phyloP scores from a whole-genome alignment of 2,888 invertebrate species.

The Ceratothoa steindachneri region DNA sequence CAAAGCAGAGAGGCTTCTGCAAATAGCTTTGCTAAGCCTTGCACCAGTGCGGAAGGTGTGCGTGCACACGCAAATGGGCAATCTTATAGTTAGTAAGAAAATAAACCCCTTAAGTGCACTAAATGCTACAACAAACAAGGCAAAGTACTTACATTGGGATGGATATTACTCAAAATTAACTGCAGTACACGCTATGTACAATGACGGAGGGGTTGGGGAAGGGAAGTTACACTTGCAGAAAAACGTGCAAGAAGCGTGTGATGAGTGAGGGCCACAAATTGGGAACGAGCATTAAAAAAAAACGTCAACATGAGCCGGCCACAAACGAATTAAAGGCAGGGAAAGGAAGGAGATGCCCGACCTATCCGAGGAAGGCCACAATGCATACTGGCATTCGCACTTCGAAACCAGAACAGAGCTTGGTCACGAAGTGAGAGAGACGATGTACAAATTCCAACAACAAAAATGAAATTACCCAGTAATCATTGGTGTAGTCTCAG shows the following conservation, averaged over 20 bases:
- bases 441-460: background rate
- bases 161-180: too few species aligned
- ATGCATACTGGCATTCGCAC: background rate
- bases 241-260: background rate
- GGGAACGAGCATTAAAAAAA: too few species aligned
- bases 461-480: conserved; percentile 26
- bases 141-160: too few species aligned
- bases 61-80: background rate
- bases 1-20: background rate
- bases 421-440: background rate
- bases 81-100: background rate
- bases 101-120: background rate
- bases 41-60: background rate
- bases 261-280: background rate
- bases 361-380: background rate
- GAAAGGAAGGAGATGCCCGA: background rate
- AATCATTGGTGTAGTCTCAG: conserved; percentile 47
- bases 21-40: background rate
- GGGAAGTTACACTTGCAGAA: too few species aligned
- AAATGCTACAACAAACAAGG: background rate
- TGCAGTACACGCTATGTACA: too few species aligned
- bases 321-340: too few species aligned
- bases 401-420: background rate
- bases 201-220: too few species aligned
- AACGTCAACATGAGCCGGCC: too few species aligned